Evolutionary conservation across 2,888 invertebrate genomes (phyloP).

Genomic region (Cheilosia variabilis): DNA sequence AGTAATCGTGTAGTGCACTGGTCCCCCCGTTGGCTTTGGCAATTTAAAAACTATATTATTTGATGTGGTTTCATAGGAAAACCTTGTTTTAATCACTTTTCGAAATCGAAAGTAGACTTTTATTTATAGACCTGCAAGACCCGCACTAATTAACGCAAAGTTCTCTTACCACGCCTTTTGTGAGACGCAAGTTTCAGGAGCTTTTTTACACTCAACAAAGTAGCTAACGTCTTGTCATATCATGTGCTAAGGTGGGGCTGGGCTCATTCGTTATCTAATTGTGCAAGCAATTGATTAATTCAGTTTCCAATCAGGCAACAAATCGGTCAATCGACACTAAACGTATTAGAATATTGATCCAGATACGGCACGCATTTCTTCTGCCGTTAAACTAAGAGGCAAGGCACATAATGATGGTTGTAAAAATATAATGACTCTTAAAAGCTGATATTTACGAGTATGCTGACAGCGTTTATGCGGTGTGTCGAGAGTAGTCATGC

Average conservation of each 20-base stretch:
- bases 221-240: not conserved
- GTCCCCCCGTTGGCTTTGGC: too few species aligned
- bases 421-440: not conserved
- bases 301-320: not conserved
- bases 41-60: too few species aligned
- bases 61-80: too few species aligned
- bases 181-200: not conserved
- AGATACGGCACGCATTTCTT: not conserved
- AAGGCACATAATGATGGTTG: too few species aligned
- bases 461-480: too few species aligned
- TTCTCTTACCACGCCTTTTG: not conserved
- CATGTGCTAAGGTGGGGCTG: not conserved
- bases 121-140: not conserved
- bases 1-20: too few species aligned
- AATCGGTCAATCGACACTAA: conserved; percentile 4
- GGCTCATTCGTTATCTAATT: not conserved
- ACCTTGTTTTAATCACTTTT: too few species aligned
- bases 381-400: not conserved
- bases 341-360: not conserved
- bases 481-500: not conserved
- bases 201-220: not conserved
- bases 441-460: not conserved
- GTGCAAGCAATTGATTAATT: conserved; percentile 2
- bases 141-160: not conserved
- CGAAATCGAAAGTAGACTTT: not conserved